Evolutionary conservation across 2,113 vertebrate species (phyloP).

Genomic region (Archocentrus centrarchus): DNA sequence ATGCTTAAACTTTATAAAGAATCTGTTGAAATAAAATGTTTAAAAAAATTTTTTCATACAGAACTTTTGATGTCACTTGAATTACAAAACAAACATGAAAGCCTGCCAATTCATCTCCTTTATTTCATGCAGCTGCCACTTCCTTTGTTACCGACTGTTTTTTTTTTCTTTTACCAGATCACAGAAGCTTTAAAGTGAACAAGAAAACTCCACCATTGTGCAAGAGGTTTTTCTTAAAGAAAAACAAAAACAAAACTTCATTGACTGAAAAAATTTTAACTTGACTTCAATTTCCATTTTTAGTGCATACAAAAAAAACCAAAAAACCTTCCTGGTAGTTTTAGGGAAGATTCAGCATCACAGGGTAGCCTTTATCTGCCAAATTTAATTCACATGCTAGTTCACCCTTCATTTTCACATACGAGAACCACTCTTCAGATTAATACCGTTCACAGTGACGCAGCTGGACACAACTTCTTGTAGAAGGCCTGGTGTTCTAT

Average conservation of each 20-base stretch:
- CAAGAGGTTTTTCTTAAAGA: background rate
- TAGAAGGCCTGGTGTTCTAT: background rate
- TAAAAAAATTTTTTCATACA: background rate
- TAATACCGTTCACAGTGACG: background rate
- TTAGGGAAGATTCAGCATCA: conserved; percentile 21
- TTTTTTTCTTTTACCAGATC: background rate
- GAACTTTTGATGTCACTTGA: background rate
- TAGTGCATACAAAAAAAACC: background rate
- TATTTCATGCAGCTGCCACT: conserved; percentile 33
- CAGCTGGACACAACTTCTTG: background rate
- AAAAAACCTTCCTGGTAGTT: background rate
- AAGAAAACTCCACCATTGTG: background rate
- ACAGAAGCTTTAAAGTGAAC: background rate
- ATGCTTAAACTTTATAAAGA: conserved; percentile 39
- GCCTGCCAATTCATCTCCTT: conserved; percentile 3
- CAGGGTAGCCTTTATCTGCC: background rate
- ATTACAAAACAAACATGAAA: background rate
- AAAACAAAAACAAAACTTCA: background rate
- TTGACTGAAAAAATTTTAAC: background rate
- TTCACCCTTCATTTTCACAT: conserved; percentile 40
- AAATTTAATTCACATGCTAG: conserved; percentile 28
- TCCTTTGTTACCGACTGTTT: background rate
- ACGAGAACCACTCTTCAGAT: conserved; percentile 6
- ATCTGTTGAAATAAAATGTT: conserved; percentile 39
- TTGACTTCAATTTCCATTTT: background rate